Base-by-base conservation (phyloP, 2,888 invertebrate genomes). In the Stramonita haemastoma region DNA sequence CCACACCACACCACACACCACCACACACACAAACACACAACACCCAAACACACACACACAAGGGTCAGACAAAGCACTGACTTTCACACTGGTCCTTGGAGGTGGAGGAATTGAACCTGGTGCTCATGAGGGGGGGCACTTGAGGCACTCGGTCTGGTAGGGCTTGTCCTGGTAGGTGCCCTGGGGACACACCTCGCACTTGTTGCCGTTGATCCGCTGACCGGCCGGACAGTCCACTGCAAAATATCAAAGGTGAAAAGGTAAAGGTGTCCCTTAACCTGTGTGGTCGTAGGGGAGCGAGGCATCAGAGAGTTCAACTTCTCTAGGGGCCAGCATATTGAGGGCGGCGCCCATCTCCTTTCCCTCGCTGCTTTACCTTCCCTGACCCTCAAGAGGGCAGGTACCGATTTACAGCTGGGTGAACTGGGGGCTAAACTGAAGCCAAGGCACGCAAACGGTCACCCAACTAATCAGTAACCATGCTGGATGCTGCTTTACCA, bases 211-310 rank as follows among this genome's bases (percentile, higher is more conserved):
- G 90, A 91, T 97, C 94, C 98, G 98, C 96, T 97, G 98, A 0
- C 99, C 99, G 92, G 98, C 97, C 32, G 98, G 97, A 95, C 99
- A 99, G 36, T 93, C 92, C 34, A 86, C 99, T 94, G 91, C 5
- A 83, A 83, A 22, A 66, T 2, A 17, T 22, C n/a, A 26, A 83
- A 22, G 46, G 46, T 46, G 46, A 8, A 5, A 5, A 46, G 46
- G 46, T 46, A 8, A 46, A n/a, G n/a, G 46, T 8, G 46, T 5
- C 8, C 46, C 8, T 46, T 46, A 5, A 46, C 46, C 46, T 5
- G 46, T 46, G n/a, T n/a, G n/a, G n/a, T n/a, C n/a, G n/a, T 46
- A 8, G 46, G 46, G 46, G 46, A 8, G 46, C 46, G 8, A 46
- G 8, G 8, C 2, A 46, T 5, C 4, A 8, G 46, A 46, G 46